Base-by-base conservation (phyloP, 1,140 invertebrate genomes). In the Lerema accius region DNA sequence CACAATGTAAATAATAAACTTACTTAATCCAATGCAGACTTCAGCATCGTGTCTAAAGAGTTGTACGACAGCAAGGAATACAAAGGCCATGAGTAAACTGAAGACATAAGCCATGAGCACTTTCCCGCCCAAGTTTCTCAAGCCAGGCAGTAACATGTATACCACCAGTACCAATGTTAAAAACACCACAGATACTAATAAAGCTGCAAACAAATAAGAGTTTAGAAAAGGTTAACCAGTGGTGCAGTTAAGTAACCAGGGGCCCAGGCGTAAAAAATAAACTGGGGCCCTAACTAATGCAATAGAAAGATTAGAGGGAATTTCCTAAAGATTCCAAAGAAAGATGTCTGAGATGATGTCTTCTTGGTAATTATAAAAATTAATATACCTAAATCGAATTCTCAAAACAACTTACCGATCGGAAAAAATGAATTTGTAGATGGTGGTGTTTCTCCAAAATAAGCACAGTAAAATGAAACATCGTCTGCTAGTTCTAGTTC, bases 21-120 rank as follows among this genome's bases (percentile, higher is more conserved):
- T 74, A 82, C 79, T 65, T 6, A 78, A 15, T 13, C 23, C n/a
- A 5, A 71, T 32, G 40, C 78, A 81, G 1, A 4, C 40, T 0
- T 10, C 14, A 2, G 13, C 19, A 19, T 1, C 6, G 1, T 51
- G 42, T 6, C 16, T 9, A 3, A 16, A 17, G 0, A 63, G 6
- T 19, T 79, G 69, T 1, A 77, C 40, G 0, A 62, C 16, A 0
- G 59, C 67, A 14, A 84, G 59, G 2, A 72, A 39, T 0, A 76
- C 15, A 42, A 86, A 84, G 19, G 70, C 65, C 0, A 67, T 42
- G 0, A 86, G 45, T 6, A 82, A 63, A 10, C 82, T 82, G 1
- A 65, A 17, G 3, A 78, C 69, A 45, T 86, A 90, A 4, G 77
- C 83, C 69, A 91, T 78, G 10, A 89, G 63, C 14, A 91, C 78